A percentile compares a stretch with the other conserved stretches of the same genome.
These are phyloP conservation scores for Alca torda DNA, from an alignment of 2,797 vertebrate genomes.

Conservation along the genomic window DNA sequence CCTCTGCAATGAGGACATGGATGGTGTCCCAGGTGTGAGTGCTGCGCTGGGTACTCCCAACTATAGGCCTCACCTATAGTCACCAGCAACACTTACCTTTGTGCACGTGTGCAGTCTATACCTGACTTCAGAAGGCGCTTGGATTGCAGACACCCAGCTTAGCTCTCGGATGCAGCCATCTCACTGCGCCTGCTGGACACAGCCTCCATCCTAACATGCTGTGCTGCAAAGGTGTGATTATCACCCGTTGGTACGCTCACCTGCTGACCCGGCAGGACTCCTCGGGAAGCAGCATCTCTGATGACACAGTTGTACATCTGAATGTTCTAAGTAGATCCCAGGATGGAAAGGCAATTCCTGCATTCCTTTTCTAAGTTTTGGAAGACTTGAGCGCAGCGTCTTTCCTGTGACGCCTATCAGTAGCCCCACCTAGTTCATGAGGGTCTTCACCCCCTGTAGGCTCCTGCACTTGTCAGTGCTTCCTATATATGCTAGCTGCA, in stretches of 20 bases:
- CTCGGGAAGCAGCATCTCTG: neutral
- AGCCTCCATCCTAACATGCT: too few species aligned
- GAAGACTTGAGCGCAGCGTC: neutral
- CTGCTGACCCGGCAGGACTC: neutral
- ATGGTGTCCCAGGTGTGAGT: too few species aligned
- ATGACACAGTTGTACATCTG: neutral
- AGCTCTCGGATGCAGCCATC: neutral
- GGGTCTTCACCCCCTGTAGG: neutral
- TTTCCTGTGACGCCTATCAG: neutral
- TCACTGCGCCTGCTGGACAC: neutral
- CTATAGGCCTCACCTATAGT: neutral
- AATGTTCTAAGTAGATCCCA: neutral
- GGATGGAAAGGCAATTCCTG: neutral
- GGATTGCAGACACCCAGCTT: neutral
- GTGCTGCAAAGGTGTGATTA: neutral
- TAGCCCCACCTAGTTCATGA: neutral
- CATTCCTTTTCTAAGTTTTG: neutral
- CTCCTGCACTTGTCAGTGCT: neutral
- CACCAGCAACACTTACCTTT: neutral
- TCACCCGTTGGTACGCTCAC: fast-evolving
- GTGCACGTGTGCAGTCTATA: fast-evolving
- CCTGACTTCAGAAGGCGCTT: neutral
- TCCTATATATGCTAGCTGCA: neutral
- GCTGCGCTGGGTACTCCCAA: neutral
- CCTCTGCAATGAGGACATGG: neutral